Evolutionary conservation across 2,888 invertebrate genomes (phyloP), one percentile per base, ranked within the genome.

Genomic region (Phlogophora meticulosa): DNA sequence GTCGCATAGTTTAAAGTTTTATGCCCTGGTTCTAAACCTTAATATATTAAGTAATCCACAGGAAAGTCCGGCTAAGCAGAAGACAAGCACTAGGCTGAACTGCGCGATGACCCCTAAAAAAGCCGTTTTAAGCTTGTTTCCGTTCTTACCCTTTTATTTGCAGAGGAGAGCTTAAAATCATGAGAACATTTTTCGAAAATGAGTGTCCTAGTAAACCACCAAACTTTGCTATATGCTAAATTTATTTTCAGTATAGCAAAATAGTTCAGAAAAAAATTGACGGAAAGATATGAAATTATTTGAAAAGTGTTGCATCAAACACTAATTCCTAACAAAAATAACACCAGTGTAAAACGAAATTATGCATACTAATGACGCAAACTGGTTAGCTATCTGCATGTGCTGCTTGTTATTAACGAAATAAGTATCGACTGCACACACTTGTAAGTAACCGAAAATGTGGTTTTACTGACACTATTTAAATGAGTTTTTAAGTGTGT

Each of bases 301-400:
- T 7, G 10, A 17, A 38, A 48, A 32, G 13, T 32, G 22, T 38
- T 48, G 15, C 7, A 32, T 1, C 10, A 10, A 22, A 28, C 15
- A 48, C 10, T 20, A 7, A 68, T 40, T 57, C 10, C 10, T 22
- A 10, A 57, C 38, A 32, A 42, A n/a, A 60, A 24, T 42, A 42
- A 15, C n/a, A 71, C 10, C 4, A 42, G n/a, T 48, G 42, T 48
- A 60, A 48, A 60, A 48, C 22, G 20, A 4, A 36, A 57, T 24
- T 22, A 58, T 40, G 40, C 40, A 66, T 51, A 49, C 42, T 36
- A 43, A 51, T 72, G 17, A 62, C n/a, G 17, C 15, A 36, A 72
- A 72, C 67, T 49, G 63, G 72, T 72, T 68, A 22, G 36, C 7
- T 49, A 72, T 68, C 42, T 17, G 63, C 22, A 38, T 67, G 20